Evolutionary conservation across 2,113 vertebrate genomes (phyloP).

Genomic region (Merops nubicus): DNA sequence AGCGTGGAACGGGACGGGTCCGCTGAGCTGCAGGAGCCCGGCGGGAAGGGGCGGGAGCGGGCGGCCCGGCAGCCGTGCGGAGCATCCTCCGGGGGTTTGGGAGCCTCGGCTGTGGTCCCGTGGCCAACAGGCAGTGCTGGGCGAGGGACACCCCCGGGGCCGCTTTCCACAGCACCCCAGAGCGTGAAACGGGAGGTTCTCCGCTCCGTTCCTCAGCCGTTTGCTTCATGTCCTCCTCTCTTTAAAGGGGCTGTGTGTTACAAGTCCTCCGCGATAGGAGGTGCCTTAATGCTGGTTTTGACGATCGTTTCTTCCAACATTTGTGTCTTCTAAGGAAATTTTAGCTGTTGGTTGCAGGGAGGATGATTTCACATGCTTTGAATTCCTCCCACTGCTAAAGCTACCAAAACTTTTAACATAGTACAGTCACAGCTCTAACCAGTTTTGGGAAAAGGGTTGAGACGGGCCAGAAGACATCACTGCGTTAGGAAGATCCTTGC

Average conservation of each 20-base stretch:
- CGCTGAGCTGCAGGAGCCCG: too few relatives aligned
- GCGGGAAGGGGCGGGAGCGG: too few relatives aligned
- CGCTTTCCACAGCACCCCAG: background rate
- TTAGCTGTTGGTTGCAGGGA: fast-evolving
- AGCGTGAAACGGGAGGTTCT: fast-evolving
- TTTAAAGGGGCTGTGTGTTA: background rate
- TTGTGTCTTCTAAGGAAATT: background rate
- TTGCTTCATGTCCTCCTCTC: background rate
- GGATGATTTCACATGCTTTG: background rate
- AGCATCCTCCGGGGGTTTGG: too few relatives aligned
- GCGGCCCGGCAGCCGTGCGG: too few relatives aligned
- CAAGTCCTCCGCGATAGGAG: too few relatives aligned
- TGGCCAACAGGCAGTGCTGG: background rate
- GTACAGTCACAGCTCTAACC: fast-evolving
- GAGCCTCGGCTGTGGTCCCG: too few relatives aligned
- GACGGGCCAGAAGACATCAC: fast-evolving
- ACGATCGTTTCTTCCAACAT: background rate
- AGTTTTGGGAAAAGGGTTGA: background rate
- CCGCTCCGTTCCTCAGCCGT: fast-evolving
- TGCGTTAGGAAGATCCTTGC: background rate
- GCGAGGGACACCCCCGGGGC: background rate
- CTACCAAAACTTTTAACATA: background rate
- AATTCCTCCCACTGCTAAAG: background rate
- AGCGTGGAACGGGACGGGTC: too few relatives aligned
- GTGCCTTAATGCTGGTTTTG: fast-evolving